Conservation (phyloP, 2,888 invertebrate species). For the Lithophane ornitopus region DNA sequence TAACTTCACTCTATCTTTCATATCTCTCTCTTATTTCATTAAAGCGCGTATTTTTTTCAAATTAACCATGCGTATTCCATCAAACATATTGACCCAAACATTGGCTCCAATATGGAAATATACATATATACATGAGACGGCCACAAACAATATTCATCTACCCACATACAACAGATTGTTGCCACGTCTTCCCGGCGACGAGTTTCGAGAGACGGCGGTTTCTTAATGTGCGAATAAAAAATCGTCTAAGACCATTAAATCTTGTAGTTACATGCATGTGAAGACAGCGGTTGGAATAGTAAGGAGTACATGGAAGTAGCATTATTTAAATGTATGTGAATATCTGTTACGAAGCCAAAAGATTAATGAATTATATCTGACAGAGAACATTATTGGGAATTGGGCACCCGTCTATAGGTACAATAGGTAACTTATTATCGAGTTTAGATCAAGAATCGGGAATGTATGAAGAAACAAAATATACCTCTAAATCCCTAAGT, state of each 20-base stretch:
- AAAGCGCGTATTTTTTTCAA: background rate
- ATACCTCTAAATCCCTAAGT: background rate
- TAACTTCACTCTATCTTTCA: background rate
- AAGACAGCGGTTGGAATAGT: conserved; percentile 53
- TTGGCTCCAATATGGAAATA: conserved; percentile 53
- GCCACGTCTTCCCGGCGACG: conserved; percentile 68
- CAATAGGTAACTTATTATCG: background rate
- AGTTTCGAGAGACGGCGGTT: conserved; percentile 64
- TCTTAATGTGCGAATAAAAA: conserved; percentile 80
- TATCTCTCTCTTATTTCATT: background rate
- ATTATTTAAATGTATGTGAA: conserved; percentile 61
- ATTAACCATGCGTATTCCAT: background rate
- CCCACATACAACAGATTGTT: conserved; percentile 79
- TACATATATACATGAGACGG: conserved; percentile 69
- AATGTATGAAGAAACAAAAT: background rate
- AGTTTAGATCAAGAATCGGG: background rate
- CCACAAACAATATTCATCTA: conserved; percentile 79
- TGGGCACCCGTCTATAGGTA: conserved; percentile 15
- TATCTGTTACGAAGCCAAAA: conserved; percentile 36
- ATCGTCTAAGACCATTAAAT: conserved; percentile 67
- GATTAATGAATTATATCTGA: conserved; percentile 53
- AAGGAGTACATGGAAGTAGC: conserved; percentile 57
- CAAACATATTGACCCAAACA: conserved; percentile 25
- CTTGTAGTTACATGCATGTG: conserved; percentile 58
- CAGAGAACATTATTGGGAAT: conserved; percentile 33